Conservation (phyloP, 2,797 vertebrate genomes). For the Benthosema pterotum region DNA sequence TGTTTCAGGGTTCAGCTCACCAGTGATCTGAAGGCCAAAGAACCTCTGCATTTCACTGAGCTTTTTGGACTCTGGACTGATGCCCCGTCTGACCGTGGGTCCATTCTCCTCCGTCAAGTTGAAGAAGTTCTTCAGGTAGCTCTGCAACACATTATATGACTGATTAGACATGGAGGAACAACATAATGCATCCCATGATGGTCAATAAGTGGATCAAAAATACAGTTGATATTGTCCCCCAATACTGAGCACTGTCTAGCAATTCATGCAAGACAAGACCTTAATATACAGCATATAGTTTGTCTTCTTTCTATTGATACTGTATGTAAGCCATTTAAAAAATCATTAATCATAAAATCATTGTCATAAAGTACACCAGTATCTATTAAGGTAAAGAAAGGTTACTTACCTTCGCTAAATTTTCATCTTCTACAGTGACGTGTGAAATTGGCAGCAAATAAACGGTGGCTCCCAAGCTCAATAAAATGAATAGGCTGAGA, state of each 20-base stretch:
- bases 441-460: slow-evolving; percentile 52
- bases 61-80: slow-evolving; percentile 58
- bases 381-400: not conserved
- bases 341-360: too few relatives aligned
- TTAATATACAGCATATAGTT: too few relatives aligned
- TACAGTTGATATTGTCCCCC: too few relatives aligned
- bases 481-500: slow-evolving; percentile 56
- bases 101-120: slow-evolving; percentile 61
- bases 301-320: too few relatives aligned
- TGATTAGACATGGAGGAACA: not conserved
- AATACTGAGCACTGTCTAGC: too few relatives aligned
- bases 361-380: too few relatives aligned
- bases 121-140: slow-evolving; percentile 86
- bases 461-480: slow-evolving; percentile 57
- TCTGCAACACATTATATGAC: slow-evolving; percentile 61
- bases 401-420: slow-evolving; percentile 67
- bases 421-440: slow-evolving; percentile 39
- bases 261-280: too few relatives aligned
- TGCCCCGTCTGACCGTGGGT: slow-evolving; percentile 2
- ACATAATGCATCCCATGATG: not conserved
- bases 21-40: slow-evolving; percentile 84
- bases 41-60: slow-evolving; percentile 90
- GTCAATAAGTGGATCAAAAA: too few relatives aligned
- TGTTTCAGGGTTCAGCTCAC: slow-evolving; percentile 81
- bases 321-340: too few relatives aligned